These are phyloP conservation scores for Chromoteleia sp. DNA, from an alignment of 2,888 invertebrate genomes.

Conservation along the genomic window DNA sequence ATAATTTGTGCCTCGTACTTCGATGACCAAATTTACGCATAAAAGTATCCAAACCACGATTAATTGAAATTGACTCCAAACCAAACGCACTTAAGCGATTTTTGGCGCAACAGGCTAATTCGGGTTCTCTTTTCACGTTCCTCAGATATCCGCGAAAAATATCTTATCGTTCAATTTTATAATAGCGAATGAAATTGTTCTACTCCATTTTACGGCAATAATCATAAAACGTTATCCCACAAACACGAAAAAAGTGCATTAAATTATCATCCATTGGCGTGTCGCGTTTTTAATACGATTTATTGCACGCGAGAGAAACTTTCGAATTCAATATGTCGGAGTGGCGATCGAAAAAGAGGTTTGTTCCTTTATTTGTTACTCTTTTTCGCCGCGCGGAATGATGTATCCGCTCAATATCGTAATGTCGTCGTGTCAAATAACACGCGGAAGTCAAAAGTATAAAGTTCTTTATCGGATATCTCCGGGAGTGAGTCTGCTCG, in stretches of 20 bases:
- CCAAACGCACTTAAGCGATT: conserved; percentile 1
- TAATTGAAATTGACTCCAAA: no score
- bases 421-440: conserved; percentile 55
- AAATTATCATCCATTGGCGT: neutral
- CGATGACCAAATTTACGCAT: no score
- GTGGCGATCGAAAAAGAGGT: conserved; percentile 21
- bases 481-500: conserved; percentile 57
- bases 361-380: conserved; percentile 4
- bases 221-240: neutral
- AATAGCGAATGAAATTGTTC: conserved; percentile 3
- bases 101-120: conserved; percentile 26
- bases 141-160: neutral
- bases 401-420: conserved; percentile 46
- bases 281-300: conserved; percentile 14
- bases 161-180: neutral
- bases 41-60: no score
- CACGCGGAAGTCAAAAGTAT: conserved; percentile 64
- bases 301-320: conserved; percentile 4
- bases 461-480: conserved; percentile 69
- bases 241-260: neutral
- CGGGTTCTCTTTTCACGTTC: conserved; percentile 6
- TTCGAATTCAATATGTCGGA: conserved; percentile 34
- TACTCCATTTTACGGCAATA: neutral
- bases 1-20: no score
- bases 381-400: conserved; percentile 5